Conservation (phyloP, 2,113 vertebrate genomes). For the Raja brachyura region DNA sequence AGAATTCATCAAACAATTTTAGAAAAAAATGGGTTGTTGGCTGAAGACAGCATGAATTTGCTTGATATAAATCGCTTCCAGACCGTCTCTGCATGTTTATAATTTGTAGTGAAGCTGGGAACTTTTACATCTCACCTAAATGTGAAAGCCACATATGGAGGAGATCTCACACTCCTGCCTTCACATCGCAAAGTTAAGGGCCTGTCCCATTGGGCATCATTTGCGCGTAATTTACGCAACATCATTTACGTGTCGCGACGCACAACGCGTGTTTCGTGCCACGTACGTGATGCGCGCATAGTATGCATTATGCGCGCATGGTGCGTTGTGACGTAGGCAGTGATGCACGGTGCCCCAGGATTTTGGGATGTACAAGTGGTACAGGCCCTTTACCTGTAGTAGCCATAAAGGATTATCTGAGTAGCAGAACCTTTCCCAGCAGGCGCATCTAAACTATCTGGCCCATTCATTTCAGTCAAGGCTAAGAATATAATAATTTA, state of each 20-base stretch:
- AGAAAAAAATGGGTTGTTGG: background rate
- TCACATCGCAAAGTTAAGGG: too few relatives aligned
- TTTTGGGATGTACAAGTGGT: too few relatives aligned
- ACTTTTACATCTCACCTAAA: background rate
- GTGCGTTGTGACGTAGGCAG: too few relatives aligned
- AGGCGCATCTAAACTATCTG: background rate
- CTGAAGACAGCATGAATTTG: background rate
- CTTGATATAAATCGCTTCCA: background rate
- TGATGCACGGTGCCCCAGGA: too few relatives aligned
- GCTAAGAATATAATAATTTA: slow-evolving; percentile 1
- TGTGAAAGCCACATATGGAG: background rate
- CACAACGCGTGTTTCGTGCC: too few relatives aligned
- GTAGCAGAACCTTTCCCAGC: background rate
- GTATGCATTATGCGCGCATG: too few relatives aligned
- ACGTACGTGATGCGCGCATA: too few relatives aligned
- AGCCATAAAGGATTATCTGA: background rate
- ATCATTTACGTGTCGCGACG: too few relatives aligned
- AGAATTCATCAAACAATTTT: background rate
- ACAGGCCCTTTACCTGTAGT: background rate
- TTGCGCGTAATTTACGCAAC: too few relatives aligned
- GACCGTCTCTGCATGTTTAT: background rate
- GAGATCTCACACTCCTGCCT: background rate
- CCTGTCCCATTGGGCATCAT: too few relatives aligned
- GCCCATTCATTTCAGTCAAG: background rate
- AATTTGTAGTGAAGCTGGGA: background rate